Evolutionary conservation across 1,140 invertebrate genomes (phyloP), one percentile per base, ranked within the genome.

Genomic region (Patella vulgata): DNA sequence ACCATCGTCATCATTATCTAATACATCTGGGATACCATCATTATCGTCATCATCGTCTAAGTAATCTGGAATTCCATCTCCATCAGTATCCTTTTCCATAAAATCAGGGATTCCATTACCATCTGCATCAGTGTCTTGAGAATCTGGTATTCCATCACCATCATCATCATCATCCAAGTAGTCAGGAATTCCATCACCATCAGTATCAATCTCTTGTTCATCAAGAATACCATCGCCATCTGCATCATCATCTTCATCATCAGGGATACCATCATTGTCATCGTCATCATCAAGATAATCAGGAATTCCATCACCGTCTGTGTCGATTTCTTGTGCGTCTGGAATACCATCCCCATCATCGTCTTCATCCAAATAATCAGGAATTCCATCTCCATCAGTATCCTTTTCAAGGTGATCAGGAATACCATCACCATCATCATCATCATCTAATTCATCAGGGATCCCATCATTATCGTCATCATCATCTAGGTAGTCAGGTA

Each of bases 1-100:
- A 55, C 75, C 68, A 61, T 75, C 70, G 58, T 71, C 70, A 58
- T 80, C 75, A 57, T 76, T 69, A 33, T 77, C 66, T 6, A 70
- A 46, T 46, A 74, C 60, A 55, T 83, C 78, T 48, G 81, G 71
- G 42, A 78, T 75, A 48, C 82, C 77, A 68, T 82, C 80, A 43
- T 77, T 74, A 50, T 81, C 78, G 54, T 70, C 71, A 69, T 84
- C 81, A 64, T 82, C 70, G 47, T 83, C 80, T 30, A 78, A 43
- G 55, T 77, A 61, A 47, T 80, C 75, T 11, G 75, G 75, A 36
- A 79, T 73, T 11, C 75, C 75, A 63, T 79, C 74, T 47, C 73
- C 67, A 56, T 75, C 74, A 28, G 66, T 62, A 52, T 82, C 80
- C 36, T 73, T 61, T 42, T 78, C 65, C 25, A 66, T 33, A 19